A percentile compares a stretch with the other conserved stretches of the same genome.
Conservation (phyloP, 2,113 vertebrate genomes). For the Malaclemys terrapin region DNA sequence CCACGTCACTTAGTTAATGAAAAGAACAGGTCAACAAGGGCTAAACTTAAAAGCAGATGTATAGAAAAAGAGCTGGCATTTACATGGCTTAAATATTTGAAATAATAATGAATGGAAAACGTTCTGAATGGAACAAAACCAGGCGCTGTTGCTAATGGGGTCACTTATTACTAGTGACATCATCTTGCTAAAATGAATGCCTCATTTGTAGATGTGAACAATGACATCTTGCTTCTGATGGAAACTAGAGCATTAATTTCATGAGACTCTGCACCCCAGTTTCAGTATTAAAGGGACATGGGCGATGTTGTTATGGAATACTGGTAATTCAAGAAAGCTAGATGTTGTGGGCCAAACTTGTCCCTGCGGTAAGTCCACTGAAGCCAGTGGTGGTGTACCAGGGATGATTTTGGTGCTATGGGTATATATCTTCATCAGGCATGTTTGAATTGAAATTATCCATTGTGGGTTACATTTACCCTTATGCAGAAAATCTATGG, state of each 20-base stretch:
- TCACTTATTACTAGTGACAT: conserved; percentile 27
- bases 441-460: neutral
- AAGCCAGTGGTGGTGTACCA: neutral
- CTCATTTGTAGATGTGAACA: conserved; percentile 14
- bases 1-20: conserved; percentile 33
- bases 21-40: conserved; percentile 12
- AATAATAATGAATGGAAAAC: conserved; percentile 17
- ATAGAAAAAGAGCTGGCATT: conserved; percentile 7
- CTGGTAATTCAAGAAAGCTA: neutral
- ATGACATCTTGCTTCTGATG: conserved; percentile 10
- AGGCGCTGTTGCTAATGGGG: conserved; percentile 47
- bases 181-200: conserved; percentile 3
- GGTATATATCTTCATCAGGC: neutral
- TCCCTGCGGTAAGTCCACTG: neutral
- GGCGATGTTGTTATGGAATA: neutral
- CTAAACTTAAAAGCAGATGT: neutral
- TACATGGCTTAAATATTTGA: conserved; percentile 30
- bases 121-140: conserved; percentile 10
- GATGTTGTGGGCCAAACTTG: neutral
- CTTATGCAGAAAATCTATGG: neutral
- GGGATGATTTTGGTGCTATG: neutral
- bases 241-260: neutral
- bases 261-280: neutral
- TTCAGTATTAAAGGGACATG: neutral
- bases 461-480: neutral